Evolutionary conservation across 2,888 invertebrate species (phyloP).

Genomic region (Eristalis tenax): DNA sequence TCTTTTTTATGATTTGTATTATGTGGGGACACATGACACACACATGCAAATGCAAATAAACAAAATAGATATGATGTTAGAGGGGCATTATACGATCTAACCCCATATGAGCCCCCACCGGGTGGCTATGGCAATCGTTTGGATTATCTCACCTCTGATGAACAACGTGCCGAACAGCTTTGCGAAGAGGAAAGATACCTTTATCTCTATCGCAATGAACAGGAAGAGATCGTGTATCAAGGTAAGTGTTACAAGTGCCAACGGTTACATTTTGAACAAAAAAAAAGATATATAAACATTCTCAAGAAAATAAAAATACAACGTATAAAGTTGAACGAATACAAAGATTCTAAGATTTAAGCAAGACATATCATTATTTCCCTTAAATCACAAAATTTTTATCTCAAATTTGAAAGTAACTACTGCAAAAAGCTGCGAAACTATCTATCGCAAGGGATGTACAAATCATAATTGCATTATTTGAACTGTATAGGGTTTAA

Average conservation of each 20-base stretch:
- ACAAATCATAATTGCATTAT: constrained; percentile 27
- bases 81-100: constrained; percentile 93
- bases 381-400: constrained; percentile 57
- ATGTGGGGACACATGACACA: constrained; percentile 70
- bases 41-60: constrained; percentile 70
- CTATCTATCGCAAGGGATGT: constrained; percentile 19
- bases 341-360: constrained; percentile 54
- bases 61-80: constrained; percentile 93
- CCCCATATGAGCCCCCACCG: constrained; percentile 89
- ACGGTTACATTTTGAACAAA: constrained; percentile 39
- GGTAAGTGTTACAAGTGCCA: constrained; percentile 83
- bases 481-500: constrained; percentile 55
- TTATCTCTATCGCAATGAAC: constrained; percentile 91
- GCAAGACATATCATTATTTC: constrained; percentile 56
- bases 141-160: constrained; percentile 86
- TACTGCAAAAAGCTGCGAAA: constrained; percentile 14
- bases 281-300: neutral
- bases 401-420: constrained; percentile 5
- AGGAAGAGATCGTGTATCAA: constrained; percentile 94
- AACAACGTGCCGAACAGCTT: constrained; percentile 91
- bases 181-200: constrained; percentile 98
- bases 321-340: neutral
- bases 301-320: neutral
- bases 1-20: constrained; percentile 71
- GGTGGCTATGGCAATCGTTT: constrained; percentile 85